Evolutionary conservation across 2,797 vertebrate species (phyloP).

Genomic region (Malacoraja senta): DNA sequence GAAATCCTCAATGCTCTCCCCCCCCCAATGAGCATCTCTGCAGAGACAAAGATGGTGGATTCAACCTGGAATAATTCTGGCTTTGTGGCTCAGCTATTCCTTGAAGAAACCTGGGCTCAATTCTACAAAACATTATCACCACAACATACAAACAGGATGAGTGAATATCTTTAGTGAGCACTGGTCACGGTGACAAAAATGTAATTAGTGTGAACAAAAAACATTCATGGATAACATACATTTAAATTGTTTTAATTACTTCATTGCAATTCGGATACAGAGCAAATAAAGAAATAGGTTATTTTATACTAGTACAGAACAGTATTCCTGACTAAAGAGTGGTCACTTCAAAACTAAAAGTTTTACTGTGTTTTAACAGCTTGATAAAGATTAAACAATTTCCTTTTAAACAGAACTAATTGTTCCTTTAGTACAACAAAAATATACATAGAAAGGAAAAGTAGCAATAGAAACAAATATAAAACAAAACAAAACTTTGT

Average conservation of each 20-base stretch:
- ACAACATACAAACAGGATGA: not conserved
- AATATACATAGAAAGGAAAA: conserved; percentile 30
- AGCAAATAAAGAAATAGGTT: conserved; percentile 33
- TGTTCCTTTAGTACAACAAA: conserved; percentile 32
- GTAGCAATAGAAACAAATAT: conserved; percentile 25
- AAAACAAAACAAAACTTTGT: conserved; percentile 41
- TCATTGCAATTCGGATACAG: conserved; percentile 35
- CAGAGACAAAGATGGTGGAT: not conserved
- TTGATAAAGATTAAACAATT: conserved; percentile 32
- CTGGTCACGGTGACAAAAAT: not conserved
- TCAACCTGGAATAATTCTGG: not conserved
- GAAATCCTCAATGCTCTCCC: not conserved
- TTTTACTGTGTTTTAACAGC: conserved; percentile 34
- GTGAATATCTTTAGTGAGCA: not conserved
- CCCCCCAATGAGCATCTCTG: not conserved
- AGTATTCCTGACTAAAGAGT: conserved; percentile 32
- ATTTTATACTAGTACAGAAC: conserved; percentile 36
- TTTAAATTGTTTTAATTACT: conserved; percentile 36
- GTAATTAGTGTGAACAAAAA: not conserved
- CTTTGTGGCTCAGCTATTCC: not conserved
- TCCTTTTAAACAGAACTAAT: conserved; percentile 29
- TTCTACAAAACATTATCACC: not conserved
- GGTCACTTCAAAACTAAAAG: conserved; percentile 37
- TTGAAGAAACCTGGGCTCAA: not conserved
- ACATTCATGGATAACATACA: conserved; percentile 4